Conservation (phyloP, 2,797 vertebrate species). For the Sandelia bainsii region DNA sequence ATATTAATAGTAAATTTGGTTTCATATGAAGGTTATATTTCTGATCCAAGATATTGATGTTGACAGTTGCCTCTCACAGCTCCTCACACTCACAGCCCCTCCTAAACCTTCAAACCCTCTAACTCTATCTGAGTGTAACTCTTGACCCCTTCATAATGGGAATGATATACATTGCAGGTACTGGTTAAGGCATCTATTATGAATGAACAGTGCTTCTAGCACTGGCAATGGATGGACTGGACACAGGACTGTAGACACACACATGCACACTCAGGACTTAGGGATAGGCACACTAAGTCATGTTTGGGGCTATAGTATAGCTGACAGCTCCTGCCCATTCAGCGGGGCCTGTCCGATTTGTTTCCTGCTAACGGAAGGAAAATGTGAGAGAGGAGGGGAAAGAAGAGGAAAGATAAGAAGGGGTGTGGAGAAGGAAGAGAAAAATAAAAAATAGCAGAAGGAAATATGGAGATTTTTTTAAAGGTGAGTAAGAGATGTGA, state of each 20-base stretch:
- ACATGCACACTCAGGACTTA: conserved; percentile 25
- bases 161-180: conserved; percentile 80
- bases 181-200: conserved; percentile 81
- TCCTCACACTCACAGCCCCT: not conserved
- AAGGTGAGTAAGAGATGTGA: too few relatives aligned
- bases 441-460: not conserved
- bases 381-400: conserved; percentile 22
- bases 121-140: conserved; percentile 40
- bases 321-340: conserved; percentile 82
- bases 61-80: not conserved
- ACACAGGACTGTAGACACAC: conserved; percentile 51
- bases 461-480: not conserved
- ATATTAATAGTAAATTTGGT: not conserved
- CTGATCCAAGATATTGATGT: not conserved
- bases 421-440: not conserved
- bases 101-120: not conserved
- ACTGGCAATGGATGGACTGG: conserved; percentile 81
- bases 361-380: conserved; percentile 53
- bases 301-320: conserved; percentile 71
- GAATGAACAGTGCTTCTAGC: conserved; percentile 80
- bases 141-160: conserved; percentile 75
- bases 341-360: conserved; percentile 78
- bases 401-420: conserved; percentile 15
- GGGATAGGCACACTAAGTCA: conserved; percentile 77
- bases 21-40: not conserved